phyloP scores from a whole-genome alignment of 2,888 invertebrate species.

The Polymixis lichenea region DNA sequence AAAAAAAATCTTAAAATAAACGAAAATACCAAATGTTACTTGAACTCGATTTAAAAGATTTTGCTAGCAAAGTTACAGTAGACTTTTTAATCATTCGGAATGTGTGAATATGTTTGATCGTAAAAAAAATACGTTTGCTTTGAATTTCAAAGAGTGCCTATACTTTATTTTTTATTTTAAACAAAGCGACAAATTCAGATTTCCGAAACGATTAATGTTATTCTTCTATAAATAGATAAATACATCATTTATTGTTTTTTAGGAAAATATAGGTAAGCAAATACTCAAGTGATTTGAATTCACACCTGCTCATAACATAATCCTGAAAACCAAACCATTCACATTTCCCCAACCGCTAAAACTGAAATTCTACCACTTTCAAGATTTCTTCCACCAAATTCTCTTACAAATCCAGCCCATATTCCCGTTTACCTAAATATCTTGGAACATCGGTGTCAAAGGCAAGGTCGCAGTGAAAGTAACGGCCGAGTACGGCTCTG shows the following conservation, averaged over 20 bases:
- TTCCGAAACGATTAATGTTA: background rate
- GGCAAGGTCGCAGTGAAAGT: slow-evolving; percentile 85
- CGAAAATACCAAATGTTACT: background rate
- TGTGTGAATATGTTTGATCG: background rate
- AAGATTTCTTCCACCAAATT: background rate
- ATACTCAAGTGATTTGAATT: background rate
- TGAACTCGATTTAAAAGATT: background rate
- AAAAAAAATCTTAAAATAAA: background rate
- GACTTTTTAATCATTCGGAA: slow-evolving; percentile 5
- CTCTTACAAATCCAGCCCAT: slow-evolving; percentile 24
- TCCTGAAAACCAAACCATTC: background rate
- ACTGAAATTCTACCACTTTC: background rate
- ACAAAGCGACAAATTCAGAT: background rate
- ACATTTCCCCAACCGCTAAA: no score
- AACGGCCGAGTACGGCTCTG: slow-evolving; percentile 74
- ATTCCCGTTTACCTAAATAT: slow-evolving; percentile 54
- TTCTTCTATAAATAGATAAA: background rate
- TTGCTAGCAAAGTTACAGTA: background rate
- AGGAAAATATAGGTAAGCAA: background rate
- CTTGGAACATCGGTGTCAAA: slow-evolving; percentile 71
- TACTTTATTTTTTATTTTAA: background rate
- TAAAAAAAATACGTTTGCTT: background rate
- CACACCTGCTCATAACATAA: background rate
- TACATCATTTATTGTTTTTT: background rate
- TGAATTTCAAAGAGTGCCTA: background rate